Percentiles rank a stretch among this genome's conserved stretches.
Conservation (phyloP, 1,140 invertebrate species). For the Drosophila obscura region DNA sequence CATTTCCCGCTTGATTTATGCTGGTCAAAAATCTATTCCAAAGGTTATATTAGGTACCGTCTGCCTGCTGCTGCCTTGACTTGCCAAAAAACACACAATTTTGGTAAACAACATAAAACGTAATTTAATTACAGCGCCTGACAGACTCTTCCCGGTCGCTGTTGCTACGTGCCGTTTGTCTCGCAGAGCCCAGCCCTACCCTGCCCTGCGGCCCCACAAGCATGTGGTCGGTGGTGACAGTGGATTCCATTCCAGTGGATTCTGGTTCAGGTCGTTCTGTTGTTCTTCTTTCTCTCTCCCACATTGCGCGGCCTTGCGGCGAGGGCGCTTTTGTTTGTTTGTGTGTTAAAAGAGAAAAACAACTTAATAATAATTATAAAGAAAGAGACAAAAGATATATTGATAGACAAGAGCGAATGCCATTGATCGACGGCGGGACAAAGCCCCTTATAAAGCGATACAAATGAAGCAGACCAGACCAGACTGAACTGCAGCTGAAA, state of each 20-base stretch:
- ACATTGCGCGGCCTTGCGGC: constrained; percentile 27
- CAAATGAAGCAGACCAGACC: constrained; percentile 20
- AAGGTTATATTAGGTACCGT: constrained; percentile 7
- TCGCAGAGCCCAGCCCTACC: constrained; percentile 20
- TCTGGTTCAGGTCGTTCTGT: constrained; percentile 10
- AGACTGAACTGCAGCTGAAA: constrained; percentile 25
- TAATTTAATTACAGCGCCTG: constrained; percentile 52
- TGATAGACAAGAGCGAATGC: constrained; percentile 30
- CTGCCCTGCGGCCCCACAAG: not conserved
- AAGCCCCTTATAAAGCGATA: constrained; percentile 22
- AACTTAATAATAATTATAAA: constrained; percentile 30
- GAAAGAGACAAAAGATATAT: constrained; percentile 19
- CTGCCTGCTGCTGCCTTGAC: constrained; percentile 33
- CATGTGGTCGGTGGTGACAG: constrained; percentile 21
- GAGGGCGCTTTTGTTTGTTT: constrained; percentile 27
- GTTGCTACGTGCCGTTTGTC: constrained; percentile 76
- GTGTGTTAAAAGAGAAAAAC: constrained; percentile 24
- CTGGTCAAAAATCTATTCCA: not conserved
- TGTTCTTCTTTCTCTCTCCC: constrained; percentile 11
- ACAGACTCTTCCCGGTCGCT: constrained; percentile 5
- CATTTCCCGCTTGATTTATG: constrained; percentile 8
- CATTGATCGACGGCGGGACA: constrained; percentile 29
- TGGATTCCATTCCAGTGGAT: constrained; percentile 11
- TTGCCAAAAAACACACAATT: constrained; percentile 17
- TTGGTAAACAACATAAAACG: constrained; percentile 64